These are phyloP conservation scores for Alosa alosa DNA, from an alignment of 2,113 vertebrate genomes.

Conservation along the genomic window DNA sequence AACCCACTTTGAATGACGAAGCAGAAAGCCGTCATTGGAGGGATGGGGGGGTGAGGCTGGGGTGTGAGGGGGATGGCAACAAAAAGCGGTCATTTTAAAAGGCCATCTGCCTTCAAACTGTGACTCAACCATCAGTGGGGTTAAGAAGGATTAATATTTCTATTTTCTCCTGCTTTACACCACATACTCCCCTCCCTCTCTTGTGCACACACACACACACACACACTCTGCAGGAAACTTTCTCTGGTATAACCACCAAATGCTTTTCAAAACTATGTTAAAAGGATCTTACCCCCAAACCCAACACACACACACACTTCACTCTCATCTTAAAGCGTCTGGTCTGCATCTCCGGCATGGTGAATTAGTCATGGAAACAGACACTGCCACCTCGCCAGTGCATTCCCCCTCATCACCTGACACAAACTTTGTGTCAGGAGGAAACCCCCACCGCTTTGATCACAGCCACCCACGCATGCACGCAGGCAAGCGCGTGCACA, in stretches of 20 bases:
- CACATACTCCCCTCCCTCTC: not conserved
- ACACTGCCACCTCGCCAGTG: not conserved
- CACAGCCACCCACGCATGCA: not conserved
- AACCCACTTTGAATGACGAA: not conserved
- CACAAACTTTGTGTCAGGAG: not conserved
- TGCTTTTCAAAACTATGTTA: not conserved
- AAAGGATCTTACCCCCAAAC: not conserved
- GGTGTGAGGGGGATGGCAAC: not conserved
- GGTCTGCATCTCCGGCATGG: not conserved
- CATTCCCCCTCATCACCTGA: not conserved
- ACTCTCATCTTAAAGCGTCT: not conserved
- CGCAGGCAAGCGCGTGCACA: not conserved
- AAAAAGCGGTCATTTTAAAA: not conserved
- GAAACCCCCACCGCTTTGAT: not conserved
- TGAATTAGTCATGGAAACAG: not conserved
- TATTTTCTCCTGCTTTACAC: not conserved
- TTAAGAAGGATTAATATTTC: constrained; percentile 6
- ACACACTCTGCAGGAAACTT: not conserved
- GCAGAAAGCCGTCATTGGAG: not conserved
- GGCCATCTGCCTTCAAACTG: not conserved
- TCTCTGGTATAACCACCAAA: not conserved
- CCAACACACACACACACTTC: not conserved
- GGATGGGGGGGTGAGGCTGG: not conserved
- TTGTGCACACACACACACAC: not conserved
- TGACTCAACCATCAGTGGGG: constrained; percentile 30